Percentiles rank a stretch among this genome's conserved stretches.
Evolutionary conservation across 2,113 vertebrate species (phyloP).

Genomic region (Carollia perspicillata): DNA sequence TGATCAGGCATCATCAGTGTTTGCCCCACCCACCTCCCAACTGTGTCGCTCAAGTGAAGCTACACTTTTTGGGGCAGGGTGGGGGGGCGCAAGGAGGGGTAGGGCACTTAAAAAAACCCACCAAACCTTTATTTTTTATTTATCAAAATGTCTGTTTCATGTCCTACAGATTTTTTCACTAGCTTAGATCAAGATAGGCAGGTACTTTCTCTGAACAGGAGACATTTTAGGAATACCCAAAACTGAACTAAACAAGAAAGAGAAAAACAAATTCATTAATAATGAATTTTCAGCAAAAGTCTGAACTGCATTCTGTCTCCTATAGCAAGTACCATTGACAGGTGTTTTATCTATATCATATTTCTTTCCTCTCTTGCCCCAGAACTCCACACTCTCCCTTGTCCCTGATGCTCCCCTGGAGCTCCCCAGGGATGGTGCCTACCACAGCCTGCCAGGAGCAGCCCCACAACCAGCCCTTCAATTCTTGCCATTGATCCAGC

Average conservation of each 20-base stretch:
- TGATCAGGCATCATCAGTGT: fast-evolving
- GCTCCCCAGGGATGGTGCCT: background rate
- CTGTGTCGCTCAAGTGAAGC: background rate
- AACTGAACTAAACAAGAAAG: background rate
- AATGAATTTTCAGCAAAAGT: background rate
- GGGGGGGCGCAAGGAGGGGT: background rate
- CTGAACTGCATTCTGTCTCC: background rate
- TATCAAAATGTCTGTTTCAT: background rate
- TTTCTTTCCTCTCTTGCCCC: background rate
- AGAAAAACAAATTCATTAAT: background rate
- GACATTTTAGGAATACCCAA: background rate
- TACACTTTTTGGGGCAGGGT: no score
- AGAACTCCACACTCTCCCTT: background rate
- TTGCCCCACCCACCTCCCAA: no score
- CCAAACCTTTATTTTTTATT: background rate
- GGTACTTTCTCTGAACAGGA: background rate
- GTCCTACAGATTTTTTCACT: background rate
- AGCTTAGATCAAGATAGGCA: background rate
- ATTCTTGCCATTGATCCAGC: conserved; percentile 36
- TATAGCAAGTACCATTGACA: background rate
- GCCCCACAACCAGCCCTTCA: conserved; percentile 6
- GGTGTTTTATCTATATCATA: background rate
- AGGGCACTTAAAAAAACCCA: background rate
- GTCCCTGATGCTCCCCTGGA: background rate
- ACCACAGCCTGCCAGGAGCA: conserved; percentile 48